Evolutionary conservation across 2,797 vertebrate species (phyloP).

Genomic region (Dicrostonyx torquatus): DNA sequence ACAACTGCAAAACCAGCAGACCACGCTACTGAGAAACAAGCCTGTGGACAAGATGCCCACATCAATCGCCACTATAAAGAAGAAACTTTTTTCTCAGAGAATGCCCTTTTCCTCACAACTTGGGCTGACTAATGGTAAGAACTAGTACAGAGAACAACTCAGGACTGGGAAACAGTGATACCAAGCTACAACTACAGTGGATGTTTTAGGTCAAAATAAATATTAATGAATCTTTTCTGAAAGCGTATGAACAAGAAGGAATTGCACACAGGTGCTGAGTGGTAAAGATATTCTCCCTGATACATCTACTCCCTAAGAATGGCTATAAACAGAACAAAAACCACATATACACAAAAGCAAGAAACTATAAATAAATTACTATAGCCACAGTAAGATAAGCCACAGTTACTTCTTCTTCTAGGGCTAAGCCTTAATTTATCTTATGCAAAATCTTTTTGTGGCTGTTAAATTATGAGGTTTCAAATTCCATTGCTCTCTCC

Average conservation of each 20-base stretch:
- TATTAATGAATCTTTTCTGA: slow-evolving; percentile 11
- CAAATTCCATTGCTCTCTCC: slow-evolving; percentile 44
- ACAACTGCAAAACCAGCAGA: slow-evolving; percentile 33
- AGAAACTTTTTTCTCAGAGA: neutral
- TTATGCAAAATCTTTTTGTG: neutral
- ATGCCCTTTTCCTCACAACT: neutral
- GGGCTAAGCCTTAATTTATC: slow-evolving; percentile 28
- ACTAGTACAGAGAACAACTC: neutral
- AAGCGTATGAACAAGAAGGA: slow-evolving; percentile 15
- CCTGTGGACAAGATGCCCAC: neutral
- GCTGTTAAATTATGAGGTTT: slow-evolving; percentile 44
- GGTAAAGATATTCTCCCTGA: slow-evolving; percentile 47
- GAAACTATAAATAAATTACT: slow-evolving; percentile 60
- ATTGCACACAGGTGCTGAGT: neutral
- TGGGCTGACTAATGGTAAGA: slow-evolving; percentile 15
- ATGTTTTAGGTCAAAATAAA: slow-evolving; percentile 59
- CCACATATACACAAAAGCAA: neutral
- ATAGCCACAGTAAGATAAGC: neutral
- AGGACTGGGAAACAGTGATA: neutral
- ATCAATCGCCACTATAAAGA: neutral
- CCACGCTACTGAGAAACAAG: slow-evolving; percentile 28
- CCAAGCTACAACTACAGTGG: neutral
- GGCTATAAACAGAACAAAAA: neutral
- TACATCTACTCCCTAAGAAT: neutral
- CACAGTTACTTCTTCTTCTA: neutral